Percentiles rank a stretch among this genome's conserved stretches.
phyloP scores from a whole-genome alignment of 1,140 invertebrate genomes.

The Drosophila athabasca region DNA sequence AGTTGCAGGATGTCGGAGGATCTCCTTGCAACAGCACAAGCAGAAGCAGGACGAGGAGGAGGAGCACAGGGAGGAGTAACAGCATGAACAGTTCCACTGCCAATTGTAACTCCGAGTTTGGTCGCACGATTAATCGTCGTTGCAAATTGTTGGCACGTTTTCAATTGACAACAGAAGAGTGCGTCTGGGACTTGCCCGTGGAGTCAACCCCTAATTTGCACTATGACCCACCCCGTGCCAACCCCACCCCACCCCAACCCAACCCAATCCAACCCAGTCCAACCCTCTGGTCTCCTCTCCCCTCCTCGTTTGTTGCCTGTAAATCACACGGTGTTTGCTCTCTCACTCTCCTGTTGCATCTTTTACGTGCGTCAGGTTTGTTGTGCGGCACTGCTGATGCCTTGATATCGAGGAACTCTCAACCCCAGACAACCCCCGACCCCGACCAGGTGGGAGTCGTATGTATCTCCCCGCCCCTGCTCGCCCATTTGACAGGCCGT shows the following conservation, averaged over 20 bases:
- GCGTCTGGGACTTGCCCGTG: conserved; percentile 19
- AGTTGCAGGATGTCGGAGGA: conserved; percentile 17
- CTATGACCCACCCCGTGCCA: conserved; percentile 22
- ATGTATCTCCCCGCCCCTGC: not conserved
- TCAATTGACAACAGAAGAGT: conserved; percentile 77
- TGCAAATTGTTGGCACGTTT: conserved; percentile 84
- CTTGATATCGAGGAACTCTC: conserved; percentile 51
- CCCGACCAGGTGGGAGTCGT: not conserved
- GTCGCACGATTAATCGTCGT: conserved; percentile 83
- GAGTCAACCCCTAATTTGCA: conserved; percentile 77
- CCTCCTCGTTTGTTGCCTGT: conserved; percentile 56
- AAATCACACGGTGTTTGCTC: conserved; percentile 79
- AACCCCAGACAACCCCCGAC: not conserved
- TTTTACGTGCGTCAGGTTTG: conserved; percentile 64
- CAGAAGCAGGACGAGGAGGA: not conserved
- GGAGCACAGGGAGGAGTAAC: not conserved
- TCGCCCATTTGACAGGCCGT: conserved; percentile 66
- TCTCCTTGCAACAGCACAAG: conserved; percentile 8
- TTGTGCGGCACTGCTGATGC: conserved; percentile 17
- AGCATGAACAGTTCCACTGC: not conserved
- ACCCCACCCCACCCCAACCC: not conserved
- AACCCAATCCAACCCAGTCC: not conserved
- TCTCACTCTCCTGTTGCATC: conserved; percentile 77
- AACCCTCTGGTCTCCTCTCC: conserved; percentile 3
- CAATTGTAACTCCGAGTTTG: conserved; percentile 56